These are phyloP conservation scores for Calliopum simillimum DNA, from an alignment of 2,888 invertebrate genomes.

Conservation along the genomic window DNA sequence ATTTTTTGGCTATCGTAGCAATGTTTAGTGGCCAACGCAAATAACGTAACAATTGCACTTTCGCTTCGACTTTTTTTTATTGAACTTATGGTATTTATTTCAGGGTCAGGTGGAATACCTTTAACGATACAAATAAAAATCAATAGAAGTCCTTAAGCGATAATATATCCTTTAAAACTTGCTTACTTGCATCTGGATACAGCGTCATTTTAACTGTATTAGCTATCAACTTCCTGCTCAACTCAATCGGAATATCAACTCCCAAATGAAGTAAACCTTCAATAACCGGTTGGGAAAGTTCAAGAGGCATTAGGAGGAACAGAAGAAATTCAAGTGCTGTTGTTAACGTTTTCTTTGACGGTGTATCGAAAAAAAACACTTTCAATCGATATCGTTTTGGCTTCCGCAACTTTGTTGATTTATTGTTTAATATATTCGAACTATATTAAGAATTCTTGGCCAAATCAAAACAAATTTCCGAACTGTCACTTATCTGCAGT, in stretches of 20 bases:
- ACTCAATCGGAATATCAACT: slow-evolving; percentile 53
- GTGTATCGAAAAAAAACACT: too few species aligned
- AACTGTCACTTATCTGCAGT: too few species aligned
- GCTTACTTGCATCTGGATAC: slow-evolving; percentile 64
- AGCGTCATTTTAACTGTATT: slow-evolving; percentile 64
- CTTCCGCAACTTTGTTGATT: too few species aligned
- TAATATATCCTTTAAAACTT: background rate
- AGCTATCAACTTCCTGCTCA: slow-evolving; percentile 61
- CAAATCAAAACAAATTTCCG: too few species aligned
- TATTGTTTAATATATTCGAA: too few species aligned
- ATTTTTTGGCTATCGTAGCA: slow-evolving; percentile 55
- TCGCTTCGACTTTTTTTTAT: slow-evolving; percentile 65
- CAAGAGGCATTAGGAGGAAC: slow-evolving; percentile 37
- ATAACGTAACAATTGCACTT: slow-evolving; percentile 62
- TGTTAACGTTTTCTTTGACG: too few species aligned
- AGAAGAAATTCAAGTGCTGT: background rate
- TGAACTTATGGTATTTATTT: slow-evolving; percentile 64
- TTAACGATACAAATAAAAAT: slow-evolving; percentile 6
- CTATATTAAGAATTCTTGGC: too few species aligned
- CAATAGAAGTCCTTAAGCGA: slow-evolving; percentile 1
- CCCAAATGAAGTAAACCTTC: slow-evolving; percentile 62
- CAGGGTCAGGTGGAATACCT: slow-evolving; percentile 66
- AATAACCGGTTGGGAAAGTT: slow-evolving; percentile 58
- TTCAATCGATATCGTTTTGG: too few species aligned
- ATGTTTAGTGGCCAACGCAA: slow-evolving; percentile 61